Evolutionary conservation across 2,113 vertebrate species (phyloP).

Genomic region (Gallinago media): DNA sequence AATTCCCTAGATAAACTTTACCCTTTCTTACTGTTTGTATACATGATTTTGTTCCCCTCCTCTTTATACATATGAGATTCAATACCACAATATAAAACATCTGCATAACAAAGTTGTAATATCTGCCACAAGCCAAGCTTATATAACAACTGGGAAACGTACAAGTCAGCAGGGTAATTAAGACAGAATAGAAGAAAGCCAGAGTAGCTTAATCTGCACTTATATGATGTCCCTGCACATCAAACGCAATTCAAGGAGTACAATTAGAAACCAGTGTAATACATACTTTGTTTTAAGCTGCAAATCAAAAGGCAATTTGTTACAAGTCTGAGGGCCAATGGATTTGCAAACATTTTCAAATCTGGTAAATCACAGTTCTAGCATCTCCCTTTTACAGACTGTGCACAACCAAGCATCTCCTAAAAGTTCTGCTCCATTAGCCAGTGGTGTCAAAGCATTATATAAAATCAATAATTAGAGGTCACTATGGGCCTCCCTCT

Average conservation of each 20-base stretch:
- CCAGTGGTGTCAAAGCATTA: background rate
- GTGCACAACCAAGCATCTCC: background rate
- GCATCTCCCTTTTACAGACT: background rate
- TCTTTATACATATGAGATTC: background rate
- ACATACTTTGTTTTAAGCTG: background rate
- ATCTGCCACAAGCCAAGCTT: background rate
- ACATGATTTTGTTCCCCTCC: fast-evolving
- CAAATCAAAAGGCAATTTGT: background rate
- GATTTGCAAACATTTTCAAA: background rate
- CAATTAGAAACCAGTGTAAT: background rate
- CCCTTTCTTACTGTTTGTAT: background rate
- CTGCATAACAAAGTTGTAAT: background rate
- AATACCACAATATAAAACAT: background rate
- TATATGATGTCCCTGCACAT: background rate
- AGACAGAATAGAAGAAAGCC: background rate
- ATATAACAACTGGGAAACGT: conserved; percentile 18
- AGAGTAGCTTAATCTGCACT: background rate
- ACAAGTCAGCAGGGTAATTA: conserved; percentile 21
- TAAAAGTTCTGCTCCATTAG: background rate
- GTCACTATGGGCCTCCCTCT: background rate
- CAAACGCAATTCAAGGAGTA: background rate
- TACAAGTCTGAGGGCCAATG: background rate
- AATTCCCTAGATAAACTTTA: background rate
- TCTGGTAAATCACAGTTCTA: background rate
- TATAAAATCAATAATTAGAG: background rate